These are phyloP conservation scores for Pelecanus crispus DNA, from an alignment of 2,113 vertebrate species.

Conservation along the genomic window DNA sequence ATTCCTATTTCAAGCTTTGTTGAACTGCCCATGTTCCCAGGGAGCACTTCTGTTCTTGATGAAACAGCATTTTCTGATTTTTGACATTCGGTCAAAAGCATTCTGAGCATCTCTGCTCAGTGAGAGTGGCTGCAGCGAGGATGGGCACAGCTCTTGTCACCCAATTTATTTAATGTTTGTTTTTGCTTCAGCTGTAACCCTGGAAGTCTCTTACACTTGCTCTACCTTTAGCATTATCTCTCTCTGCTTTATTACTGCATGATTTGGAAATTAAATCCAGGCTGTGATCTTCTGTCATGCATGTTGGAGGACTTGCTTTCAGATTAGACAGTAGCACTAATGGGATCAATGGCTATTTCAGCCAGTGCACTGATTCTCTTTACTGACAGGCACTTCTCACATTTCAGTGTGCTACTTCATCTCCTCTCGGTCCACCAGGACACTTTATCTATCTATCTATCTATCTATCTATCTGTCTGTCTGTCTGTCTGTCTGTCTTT, in stretches of 20 bases:
- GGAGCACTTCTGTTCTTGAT: conserved; percentile 3
- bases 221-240: background rate
- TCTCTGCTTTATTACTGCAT: background rate
- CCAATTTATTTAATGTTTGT: conserved; percentile 19
- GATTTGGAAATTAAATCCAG: background rate
- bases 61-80: conserved; percentile 20
- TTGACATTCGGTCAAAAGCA: conserved; percentile 4
- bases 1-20: conserved; percentile 34
- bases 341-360: background rate
- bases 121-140: background rate
- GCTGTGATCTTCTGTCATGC: background rate
- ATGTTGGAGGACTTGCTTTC: background rate
- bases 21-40: conserved; percentile 7
- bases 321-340: background rate
- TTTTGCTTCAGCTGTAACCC: conserved; percentile 11
- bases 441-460: background rate
- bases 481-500: background rate
- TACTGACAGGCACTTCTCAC: background rate
- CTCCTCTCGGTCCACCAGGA: background rate
- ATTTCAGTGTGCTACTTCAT: background rate
- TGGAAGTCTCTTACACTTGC: background rate
- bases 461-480: fast-evolving
- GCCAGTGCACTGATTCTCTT: background rate
- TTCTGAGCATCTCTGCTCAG: conserved; percentile 14
- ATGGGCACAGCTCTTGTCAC: background rate